Evolutionary conservation across 2,797 vertebrate genomes (phyloP), one percentile per base, ranked within the genome.

Genomic region (Clarias laeviceps): DNA sequence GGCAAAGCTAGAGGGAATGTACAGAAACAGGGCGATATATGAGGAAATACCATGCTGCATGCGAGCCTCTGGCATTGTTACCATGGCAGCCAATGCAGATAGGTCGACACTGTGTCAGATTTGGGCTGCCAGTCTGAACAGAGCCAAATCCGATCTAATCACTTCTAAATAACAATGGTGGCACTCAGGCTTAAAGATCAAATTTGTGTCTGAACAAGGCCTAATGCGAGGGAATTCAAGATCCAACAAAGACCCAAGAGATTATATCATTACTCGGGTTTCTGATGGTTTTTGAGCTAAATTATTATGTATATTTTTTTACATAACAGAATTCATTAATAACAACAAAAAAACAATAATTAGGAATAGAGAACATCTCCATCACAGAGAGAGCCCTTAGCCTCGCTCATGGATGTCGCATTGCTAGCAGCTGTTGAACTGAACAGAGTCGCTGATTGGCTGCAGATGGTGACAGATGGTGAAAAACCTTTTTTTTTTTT

Each of bases 401-500:
- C 29, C 34, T 20, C 18, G n/a, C 54, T 66, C 40, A 66, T 14
- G 79, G 40, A 20, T 24, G 20, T 20, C 34, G 27, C 6, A 11
- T 56, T 56, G 8, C 9, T 14, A 82, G 80, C 80, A 82, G 80
- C 69, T 82, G 80, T 56, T 32, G 29, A 68, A 56, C 80, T 32
- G 29, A 68, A 56, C 80, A 15, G 40, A 50, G 64, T 5, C 15
- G 61, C 34, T 68, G 79, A 68, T 81, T 81, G 79, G 79, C 79
- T 81, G 37, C 79, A 81, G 79, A 81, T 81, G 79, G 79, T 81
- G 62, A 66, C 79, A 81, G 62, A 81, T 81, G 79, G 79, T 66
- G 62, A 57, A 68, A 54, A 82, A 15, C 27, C 11, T 27, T 40
- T 50, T 50, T 50, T 50, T 50, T 40, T 11, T 45, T 8, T 1